These are phyloP conservation scores for Actinopyga echinites DNA, from an alignment of 53 echinoderm and acorn worm species.

Conservation along the genomic window DNA sequence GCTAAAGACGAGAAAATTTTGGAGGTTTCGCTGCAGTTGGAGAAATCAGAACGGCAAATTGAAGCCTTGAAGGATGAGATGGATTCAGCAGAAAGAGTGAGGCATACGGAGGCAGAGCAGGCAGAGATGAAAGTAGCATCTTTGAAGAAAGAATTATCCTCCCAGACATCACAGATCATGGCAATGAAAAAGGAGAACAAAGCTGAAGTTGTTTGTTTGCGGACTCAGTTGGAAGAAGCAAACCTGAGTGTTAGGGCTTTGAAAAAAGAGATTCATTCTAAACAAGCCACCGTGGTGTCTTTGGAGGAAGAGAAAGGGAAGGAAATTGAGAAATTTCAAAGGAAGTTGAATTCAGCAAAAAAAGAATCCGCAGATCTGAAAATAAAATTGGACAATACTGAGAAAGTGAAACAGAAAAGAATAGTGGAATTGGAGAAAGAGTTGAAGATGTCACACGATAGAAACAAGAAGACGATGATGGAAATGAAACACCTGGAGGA, in stretches of 20 bases:
- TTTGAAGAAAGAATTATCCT: constrained; percentile 15
- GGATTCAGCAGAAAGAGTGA: neutral
- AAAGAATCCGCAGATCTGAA: constrained; percentile 43
- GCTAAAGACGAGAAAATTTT: constrained; percentile 33
- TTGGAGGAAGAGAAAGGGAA: constrained; percentile 5
- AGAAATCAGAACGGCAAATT: neutral
- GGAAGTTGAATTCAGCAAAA: neutral
- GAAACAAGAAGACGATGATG: neutral
- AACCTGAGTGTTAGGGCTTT: neutral
- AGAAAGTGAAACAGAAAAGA: neutral
- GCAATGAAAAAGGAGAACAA: neutral
- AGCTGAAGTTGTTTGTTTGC: neutral
- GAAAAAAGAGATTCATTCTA: neutral
- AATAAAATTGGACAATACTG: constrained; percentile 18
- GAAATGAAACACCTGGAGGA: neutral
- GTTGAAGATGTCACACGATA: constrained; percentile 12
- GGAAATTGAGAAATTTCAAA: constrained; percentile 13
- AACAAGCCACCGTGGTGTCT: neutral
- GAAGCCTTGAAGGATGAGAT: constrained; percentile 8
- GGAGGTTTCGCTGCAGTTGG: neutral
- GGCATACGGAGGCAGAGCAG: neutral
- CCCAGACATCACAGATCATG: constrained; percentile 5
- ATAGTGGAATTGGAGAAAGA: constrained; percentile 22
- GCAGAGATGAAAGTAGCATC: neutral
- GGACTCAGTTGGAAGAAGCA: neutral